A percentile compares a stretch with the other conserved stretches of the same genome.
phyloP scores from a whole-genome alignment of 2,888 invertebrate genomes.

The Malthinus seriepunctatus region DNA sequence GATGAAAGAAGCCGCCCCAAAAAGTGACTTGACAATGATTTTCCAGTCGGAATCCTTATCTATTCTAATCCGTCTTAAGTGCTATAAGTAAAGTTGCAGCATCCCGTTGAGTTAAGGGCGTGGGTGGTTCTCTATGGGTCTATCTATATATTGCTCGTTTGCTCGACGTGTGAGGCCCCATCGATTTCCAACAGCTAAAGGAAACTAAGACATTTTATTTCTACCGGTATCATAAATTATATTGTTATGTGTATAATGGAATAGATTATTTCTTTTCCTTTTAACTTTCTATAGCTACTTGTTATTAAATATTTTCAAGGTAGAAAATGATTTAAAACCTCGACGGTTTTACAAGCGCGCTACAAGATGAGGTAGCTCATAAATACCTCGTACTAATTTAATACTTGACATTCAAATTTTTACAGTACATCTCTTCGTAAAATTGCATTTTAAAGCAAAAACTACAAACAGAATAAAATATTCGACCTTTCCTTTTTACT shows the following conservation, averaged over 20 bases:
- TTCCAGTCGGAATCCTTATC: conserved; percentile 31
- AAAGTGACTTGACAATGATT: conserved; percentile 28
- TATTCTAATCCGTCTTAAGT: conserved; percentile 33
- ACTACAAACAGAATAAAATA: too few species aligned
- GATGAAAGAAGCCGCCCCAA: conserved; percentile 27
- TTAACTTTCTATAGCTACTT: not conserved
- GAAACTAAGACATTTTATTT: conserved; percentile 8
- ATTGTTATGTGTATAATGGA: not conserved
- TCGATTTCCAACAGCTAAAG: conserved; percentile 13
- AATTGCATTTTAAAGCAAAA: not conserved
- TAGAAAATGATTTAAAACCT: not conserved
- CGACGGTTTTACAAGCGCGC: not conserved
- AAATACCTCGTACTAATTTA: too few species aligned
- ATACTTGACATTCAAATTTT: not conserved
- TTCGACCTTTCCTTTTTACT: not conserved
- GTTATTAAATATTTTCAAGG: conserved; percentile 1
- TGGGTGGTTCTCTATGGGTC: conserved; percentile 30
- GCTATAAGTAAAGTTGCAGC: conserved; percentile 28
- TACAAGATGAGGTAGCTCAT: not conserved
- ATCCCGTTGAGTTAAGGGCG: conserved; percentile 30
- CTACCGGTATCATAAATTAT: conserved; percentile 2
- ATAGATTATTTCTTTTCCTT: not conserved
- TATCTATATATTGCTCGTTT: conserved; percentile 14
- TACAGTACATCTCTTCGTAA: not conserved
- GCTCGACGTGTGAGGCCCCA: conserved; percentile 25